Evolutionary conservation across 2,797 vertebrate species (phyloP), one percentile per base, ranked within the genome.

Genomic region (Austrolebias charrua): DNA sequence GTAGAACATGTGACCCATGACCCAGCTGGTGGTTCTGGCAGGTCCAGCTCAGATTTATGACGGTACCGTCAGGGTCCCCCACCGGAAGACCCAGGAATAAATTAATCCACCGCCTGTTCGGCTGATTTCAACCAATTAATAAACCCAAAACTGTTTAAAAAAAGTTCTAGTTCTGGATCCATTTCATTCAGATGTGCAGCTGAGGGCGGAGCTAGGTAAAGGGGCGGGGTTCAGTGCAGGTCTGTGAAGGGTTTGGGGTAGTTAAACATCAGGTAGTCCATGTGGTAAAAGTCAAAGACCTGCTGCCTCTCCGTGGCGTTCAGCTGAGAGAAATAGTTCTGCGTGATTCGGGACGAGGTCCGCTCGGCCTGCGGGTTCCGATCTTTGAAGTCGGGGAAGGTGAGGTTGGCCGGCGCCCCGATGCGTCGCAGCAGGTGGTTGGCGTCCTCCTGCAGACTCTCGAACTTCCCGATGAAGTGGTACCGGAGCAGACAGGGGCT

Each of bases 221-320:
- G 9, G 24, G 24, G 24, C 24, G 24, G 1, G 24, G 24, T 3
- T 24, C 83, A 97, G 78, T 95, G 93, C 58, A 97, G 88, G 78
- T 96, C 95, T 8, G 92, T 88, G 50, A 95, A 95, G 60, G 96
- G 96, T 78, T 96, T 97, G 35, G 94, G 93, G 82, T 97, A 98
- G 90, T 96, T 94, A 70, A 98, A 98, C 95, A 96, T 95, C 72
- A 96, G 86, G 66, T 98, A 97, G 80, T 98, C 96, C 95, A 95
- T 95, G 73, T 94, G 95, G 83, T 96, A 98, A 73, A 98, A 96
- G 86, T 98, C 95, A 0, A 95, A 98, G 19, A 90, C 86, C 42
- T 91, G 91, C 76, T 96, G 96, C n/a, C 95, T 82, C 83, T 98
- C 95, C 0, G 90, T 88, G 40, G 92, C 69, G 2, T 93, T 94